Conservation (phyloP, 2,888 invertebrate species). For the Rhagonycha fulva region DNA sequence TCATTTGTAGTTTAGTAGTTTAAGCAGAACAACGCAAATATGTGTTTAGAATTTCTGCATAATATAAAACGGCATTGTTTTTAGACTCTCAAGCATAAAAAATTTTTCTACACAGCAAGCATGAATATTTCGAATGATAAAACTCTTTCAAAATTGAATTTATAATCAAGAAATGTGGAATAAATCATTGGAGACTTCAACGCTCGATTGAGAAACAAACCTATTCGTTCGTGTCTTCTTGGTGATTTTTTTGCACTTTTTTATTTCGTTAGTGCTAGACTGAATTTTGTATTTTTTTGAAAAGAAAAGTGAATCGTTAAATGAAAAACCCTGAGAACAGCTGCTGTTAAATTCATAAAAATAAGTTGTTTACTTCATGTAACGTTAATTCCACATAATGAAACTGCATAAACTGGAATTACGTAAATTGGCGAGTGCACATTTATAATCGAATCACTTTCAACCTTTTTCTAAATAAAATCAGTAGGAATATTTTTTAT, state of each 20-base stretch:
- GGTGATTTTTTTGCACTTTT: not conserved
- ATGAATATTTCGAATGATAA: not conserved
- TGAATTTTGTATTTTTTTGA: not conserved
- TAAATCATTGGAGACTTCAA: not conserved
- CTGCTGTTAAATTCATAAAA: not conserved
- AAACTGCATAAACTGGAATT: not conserved
- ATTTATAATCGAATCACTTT: no score
- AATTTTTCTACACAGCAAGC: not conserved
- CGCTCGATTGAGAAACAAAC: not conserved
- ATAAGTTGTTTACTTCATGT: not conserved
- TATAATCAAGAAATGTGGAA: not conserved
- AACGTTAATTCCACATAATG: not conserved
- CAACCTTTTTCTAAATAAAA: not conserved
- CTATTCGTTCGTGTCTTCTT: not conserved
- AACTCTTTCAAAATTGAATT: not conserved
- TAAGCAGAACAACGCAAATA: constrained; percentile 8
- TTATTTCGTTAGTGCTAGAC: no score
- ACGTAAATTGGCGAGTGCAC: not conserved
- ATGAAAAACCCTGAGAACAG: not conserved
- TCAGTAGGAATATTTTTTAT: not conserved
- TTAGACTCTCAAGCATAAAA: constrained; percentile 1
- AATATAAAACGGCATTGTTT: constrained; percentile 9
- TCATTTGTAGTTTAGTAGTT: constrained; percentile 19
- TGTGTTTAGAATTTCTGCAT: constrained; percentile 4
- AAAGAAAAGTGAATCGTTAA: not conserved